These are phyloP conservation scores for Platycheirus rosarum DNA, from an alignment of 2,888 invertebrate genomes.

Conservation along the genomic window DNA sequence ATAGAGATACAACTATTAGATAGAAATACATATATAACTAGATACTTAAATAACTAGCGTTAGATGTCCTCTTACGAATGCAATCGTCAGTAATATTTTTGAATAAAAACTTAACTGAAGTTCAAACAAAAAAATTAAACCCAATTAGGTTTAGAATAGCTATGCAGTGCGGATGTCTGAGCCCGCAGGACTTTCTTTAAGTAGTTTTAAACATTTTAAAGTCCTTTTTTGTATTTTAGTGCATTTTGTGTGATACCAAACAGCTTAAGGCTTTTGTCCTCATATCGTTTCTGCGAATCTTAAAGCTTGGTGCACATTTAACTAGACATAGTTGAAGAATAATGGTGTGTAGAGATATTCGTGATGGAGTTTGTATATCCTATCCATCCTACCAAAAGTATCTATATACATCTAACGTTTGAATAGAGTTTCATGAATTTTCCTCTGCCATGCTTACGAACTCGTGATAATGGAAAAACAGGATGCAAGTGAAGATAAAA, in stretches of 20 bases:
- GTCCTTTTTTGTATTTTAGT: constrained; percentile 11
- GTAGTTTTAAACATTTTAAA: neutral
- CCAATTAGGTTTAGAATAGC: too few relatives aligned
- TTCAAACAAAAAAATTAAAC: too few relatives aligned
- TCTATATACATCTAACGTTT: constrained; percentile 25
- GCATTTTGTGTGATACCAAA: constrained; percentile 38
- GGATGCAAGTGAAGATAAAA: constrained; percentile 71
- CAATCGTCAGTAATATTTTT: too few relatives aligned
- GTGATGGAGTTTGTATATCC: neutral
- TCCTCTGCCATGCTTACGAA: constrained; percentile 49
- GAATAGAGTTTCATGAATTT: constrained; percentile 51
- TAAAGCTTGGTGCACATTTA: constrained; percentile 42
- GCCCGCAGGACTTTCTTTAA: neutral
- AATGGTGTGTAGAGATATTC: too few relatives aligned
- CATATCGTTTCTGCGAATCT: constrained; percentile 56
- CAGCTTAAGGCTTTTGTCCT: constrained; percentile 41
- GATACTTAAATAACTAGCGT: too few relatives aligned
- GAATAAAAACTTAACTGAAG: too few relatives aligned
- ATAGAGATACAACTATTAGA: too few relatives aligned
- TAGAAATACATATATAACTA: too few relatives aligned
- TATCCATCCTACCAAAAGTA: neutral
- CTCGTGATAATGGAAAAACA: constrained; percentile 70
- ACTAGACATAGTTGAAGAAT: neutral
- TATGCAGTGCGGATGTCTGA: too few relatives aligned
- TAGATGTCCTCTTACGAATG: too few relatives aligned